A percentile compares a stretch with the other conserved stretches of the same genome.
Conservation (phyloP, 2,113 vertebrate species). For the Puntigrus tetrazona region DNA sequence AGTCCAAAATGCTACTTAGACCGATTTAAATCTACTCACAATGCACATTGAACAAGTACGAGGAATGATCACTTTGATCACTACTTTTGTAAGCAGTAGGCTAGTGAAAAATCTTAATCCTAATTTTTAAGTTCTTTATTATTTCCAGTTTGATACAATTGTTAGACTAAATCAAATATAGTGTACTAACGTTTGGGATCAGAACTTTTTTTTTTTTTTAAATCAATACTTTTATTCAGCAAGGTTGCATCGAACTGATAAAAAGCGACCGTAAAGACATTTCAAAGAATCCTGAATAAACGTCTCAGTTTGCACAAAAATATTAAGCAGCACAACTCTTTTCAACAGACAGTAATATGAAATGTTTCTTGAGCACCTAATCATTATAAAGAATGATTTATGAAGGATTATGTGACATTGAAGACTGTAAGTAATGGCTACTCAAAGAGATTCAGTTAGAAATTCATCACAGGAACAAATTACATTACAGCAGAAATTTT, state of each 20-base stretch:
- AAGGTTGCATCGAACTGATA: not conserved
- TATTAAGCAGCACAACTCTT: not conserved
- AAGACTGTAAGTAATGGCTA: not conserved
- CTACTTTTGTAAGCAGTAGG: not conserved
- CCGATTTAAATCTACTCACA: constrained; percentile 2
- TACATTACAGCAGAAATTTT: not conserved
- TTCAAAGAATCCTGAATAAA: not conserved
- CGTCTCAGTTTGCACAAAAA: not conserved
- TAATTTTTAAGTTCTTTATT: not conserved
- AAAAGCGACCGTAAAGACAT: not conserved
- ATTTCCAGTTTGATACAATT: not conserved
- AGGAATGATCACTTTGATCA: not conserved
- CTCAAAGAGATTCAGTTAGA: no score
- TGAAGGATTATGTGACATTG: not conserved
- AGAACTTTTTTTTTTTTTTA: not conserved
- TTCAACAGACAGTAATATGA: not conserved
- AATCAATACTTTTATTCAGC: not conserved
- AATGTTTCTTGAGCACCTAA: not conserved
- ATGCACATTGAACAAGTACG: not conserved
- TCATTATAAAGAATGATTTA: not conserved
- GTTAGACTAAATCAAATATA: not conserved
- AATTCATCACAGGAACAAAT: not conserved
- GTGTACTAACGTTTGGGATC: not conserved
- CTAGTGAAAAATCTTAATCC: not conserved
- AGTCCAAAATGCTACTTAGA: constrained; percentile 10